Evolutionary conservation across 2,888 invertebrate species (phyloP).

Genomic region (Heliconius ismenius): DNA sequence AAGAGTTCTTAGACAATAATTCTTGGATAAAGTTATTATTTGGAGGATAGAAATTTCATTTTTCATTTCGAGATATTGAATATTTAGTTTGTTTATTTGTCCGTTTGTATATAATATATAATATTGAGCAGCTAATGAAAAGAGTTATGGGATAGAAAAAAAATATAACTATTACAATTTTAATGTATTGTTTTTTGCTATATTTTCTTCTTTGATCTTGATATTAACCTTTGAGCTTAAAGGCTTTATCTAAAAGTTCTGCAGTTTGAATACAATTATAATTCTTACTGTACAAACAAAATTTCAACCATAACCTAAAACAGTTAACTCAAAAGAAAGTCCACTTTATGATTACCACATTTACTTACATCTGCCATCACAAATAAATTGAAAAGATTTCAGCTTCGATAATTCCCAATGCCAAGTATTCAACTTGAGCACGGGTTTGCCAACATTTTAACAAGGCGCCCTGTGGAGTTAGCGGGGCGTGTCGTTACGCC

Average conservation of each 20-base stretch:
- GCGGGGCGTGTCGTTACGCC: constrained; percentile 66
- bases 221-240: no score
- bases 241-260: no score
- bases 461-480: constrained; percentile 60
- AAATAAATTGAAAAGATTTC: constrained; percentile 27
- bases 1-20: constrained; percentile 4
- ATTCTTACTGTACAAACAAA: not conserved
- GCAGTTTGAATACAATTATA: no score
- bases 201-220: no score
- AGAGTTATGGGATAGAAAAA: no score
- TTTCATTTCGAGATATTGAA: not conserved
- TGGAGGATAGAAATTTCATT: not conserved
- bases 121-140: no score
- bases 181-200: no score
- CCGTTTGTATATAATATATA: not conserved
- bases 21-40: constrained; percentile 20
- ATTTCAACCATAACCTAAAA: not conserved
- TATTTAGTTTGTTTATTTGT: not conserved
- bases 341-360: not conserved
- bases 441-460: constrained; percentile 52
- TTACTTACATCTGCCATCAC: constrained; percentile 19
- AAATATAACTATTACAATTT: no score
- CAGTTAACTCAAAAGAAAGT: not conserved
- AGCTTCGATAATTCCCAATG: constrained; percentile 35
- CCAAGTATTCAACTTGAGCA: constrained; percentile 40